Base-by-base conservation (phyloP, 2,797 vertebrate species). In the Acomys russatus region DNA sequence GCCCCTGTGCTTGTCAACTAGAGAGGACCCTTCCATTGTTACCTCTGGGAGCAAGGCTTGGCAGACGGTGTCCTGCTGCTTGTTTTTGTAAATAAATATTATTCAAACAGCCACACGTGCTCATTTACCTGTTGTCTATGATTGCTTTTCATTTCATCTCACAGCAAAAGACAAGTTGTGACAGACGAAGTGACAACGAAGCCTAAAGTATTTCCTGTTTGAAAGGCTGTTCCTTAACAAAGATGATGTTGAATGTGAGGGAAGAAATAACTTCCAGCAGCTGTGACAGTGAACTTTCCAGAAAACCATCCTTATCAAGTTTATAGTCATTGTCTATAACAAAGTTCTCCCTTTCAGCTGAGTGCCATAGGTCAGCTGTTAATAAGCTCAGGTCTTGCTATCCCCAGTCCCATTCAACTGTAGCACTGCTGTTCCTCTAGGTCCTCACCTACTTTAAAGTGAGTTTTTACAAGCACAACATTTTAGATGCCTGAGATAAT, bases 401-500 rank as follows among this genome's bases (percentile, higher is more conserved):
- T 86, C 23, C n/a, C 77, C 35, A 86, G 18, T 78, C 84, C 82
- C 68, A 66, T 12, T 95, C 59, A 92, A 49, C 28, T 96, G 85
- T 90, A 64, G 85, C 61, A 76, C 59, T 88, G 25, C 23, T 93
- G 33, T 85, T 87, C 59, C 82, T 54, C 15, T 92, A 74, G 38
- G 51, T 77, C 61, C n/a, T 89, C 7, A 5, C 74, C 51, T 92
- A 61, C 25, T 61, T n/a, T 79, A 80, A 94, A 71, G 49, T n/a
- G 33, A 17, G 30, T 64, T 85, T 97, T 63, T n/a, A 23, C 38
- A 92, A 90, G 30, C 17, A 70, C 1, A 82, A 25, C 54, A 83
- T 88, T 94, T 90, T 91, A 94, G 61, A 93, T 25, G 54, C 89
- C 76, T 90, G 92, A 33, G 6, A 63, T 84, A 88, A 68, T 44